phyloP scores from a whole-genome alignment of 2,113 vertebrate genomes.

The Haemorhous mexicanus region DNA sequence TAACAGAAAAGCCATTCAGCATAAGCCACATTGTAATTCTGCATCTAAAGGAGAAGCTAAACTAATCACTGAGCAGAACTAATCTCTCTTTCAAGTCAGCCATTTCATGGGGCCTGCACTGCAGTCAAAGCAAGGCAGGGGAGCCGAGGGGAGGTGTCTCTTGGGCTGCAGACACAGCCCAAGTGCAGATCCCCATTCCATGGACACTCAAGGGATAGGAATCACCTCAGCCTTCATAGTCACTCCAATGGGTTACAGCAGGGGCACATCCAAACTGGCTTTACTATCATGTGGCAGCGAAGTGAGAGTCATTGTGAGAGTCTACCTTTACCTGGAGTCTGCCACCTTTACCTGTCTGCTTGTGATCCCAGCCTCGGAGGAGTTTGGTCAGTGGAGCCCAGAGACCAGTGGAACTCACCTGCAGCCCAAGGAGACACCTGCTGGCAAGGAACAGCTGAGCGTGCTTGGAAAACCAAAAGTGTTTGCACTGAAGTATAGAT shows the following conservation, averaged over 20 bases:
- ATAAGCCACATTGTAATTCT: background rate
- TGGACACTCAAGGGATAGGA: accelerated
- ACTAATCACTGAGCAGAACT: background rate
- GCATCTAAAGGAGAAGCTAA: background rate
- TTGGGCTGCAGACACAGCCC: background rate
- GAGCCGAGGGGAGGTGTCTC: background rate
- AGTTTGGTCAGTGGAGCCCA: background rate
- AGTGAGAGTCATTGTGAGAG: background rate
- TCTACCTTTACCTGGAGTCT: background rate
- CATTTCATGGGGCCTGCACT: background rate
- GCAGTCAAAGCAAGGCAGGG: background rate
- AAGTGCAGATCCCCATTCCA: accelerated
- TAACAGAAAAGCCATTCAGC: background rate
- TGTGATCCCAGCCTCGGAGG: background rate
- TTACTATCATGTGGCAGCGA: background rate
- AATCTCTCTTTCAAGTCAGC: background rate
- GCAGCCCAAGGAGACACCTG: background rate
- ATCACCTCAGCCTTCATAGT: background rate
- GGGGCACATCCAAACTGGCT: accelerated
- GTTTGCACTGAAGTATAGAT: background rate
- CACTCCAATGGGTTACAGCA: background rate
- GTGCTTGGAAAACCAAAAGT: background rate
- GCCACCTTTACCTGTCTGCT: background rate
- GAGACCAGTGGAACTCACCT: background rate
- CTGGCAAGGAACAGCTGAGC: background rate